phyloP scores from a whole-genome alignment of 1,140 invertebrate species.

The Spodoptera litura region DNA sequence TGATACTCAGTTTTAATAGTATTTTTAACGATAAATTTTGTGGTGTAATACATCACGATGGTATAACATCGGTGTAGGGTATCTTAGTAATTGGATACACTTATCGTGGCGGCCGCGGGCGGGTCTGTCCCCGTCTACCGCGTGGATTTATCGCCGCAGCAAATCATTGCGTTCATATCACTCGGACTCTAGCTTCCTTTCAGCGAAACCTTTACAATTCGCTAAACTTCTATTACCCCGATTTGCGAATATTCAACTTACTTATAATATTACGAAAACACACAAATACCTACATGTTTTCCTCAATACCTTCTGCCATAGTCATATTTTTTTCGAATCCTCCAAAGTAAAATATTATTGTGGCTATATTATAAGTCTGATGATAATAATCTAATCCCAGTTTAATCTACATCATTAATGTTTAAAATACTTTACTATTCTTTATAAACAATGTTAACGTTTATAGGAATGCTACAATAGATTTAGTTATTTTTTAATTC shows the following conservation, averaged over 20 bases:
- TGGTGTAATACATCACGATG: slow-evolving; percentile 60
- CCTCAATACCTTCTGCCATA: too few species aligned
- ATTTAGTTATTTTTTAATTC: slow-evolving; percentile 22
- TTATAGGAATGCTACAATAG: slow-evolving; percentile 1
- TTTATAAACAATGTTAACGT: not conserved
- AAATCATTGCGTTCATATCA: slow-evolving; percentile 76
- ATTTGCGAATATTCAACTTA: not conserved
- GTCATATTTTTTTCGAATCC: too few species aligned
- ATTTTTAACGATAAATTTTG: slow-evolving; percentile 58
- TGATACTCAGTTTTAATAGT: slow-evolving; percentile 46
- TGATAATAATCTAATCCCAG: not conserved
- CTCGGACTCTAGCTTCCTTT: slow-evolving; percentile 51
- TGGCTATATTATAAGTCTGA: too few species aligned
- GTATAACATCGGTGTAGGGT: slow-evolving; percentile 56
- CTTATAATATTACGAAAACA: not conserved
- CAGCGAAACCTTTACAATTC: slow-evolving; percentile 27
- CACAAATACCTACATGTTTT: not conserved
- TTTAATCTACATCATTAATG: slow-evolving; percentile 14
- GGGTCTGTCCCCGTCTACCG: slow-evolving; percentile 66
- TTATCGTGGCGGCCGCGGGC: slow-evolving; percentile 76
- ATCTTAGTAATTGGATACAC: slow-evolving; percentile 78
- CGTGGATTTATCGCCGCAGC: slow-evolving; percentile 73
- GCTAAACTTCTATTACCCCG: slow-evolving; percentile 13
- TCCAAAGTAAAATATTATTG: too few species aligned
- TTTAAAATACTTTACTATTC: not conserved